Base-by-base conservation (phyloP, 1,140 invertebrate species). In the Hyles euphorbiae region DNA sequence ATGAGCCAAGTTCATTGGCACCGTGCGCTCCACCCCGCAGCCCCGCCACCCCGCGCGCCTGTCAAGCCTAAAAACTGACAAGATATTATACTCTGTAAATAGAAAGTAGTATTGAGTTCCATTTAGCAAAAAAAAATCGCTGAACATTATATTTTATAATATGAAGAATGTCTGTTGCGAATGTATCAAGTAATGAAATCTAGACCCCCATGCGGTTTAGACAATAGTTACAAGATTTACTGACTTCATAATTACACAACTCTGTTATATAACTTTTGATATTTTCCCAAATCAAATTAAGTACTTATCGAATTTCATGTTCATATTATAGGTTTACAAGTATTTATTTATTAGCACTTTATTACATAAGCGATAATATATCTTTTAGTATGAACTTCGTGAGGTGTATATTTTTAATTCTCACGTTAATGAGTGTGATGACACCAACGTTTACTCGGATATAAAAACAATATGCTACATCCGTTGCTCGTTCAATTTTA, bases 1-100 rank as follows among this genome's bases (percentile, higher is more conserved):
- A 63, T 72, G 67, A 64, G 64, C 65, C 71, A 82, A 83, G 82
- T 85, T 85, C 82, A 81, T 81, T 83, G 80, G 76, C 81, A 79
- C 70, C 72, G 60, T 56, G 54, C 58, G 50, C 57, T 5, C 43
- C 52, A 9, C 65, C 60, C 61, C 66, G 56, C 60, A 47, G 63
- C 51, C 54, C 49, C 64, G 54, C 62, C 64, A 46, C 68, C n/a
- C 72, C 68, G 63, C 60, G 59, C 57, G 63, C 72, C 60, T 67
- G 67, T 71, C 72, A 74, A 75, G 63, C 73, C 74, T 77, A 76
- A 81, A 72, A 78, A 78, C 74, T 78, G 70, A 77, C 70, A 77
- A 64, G 66, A 72, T 74, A 76, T 74, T 81, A 74, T 73, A 78
- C 70, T 70, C 68, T 60, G 71, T 66, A 80, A 83, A 80, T 82